Percentiles rank a stretch among this genome's conserved stretches.
Evolutionary conservation across 2,888 invertebrate species (phyloP).

Genomic region (Tanypteryx hageni): DNA sequence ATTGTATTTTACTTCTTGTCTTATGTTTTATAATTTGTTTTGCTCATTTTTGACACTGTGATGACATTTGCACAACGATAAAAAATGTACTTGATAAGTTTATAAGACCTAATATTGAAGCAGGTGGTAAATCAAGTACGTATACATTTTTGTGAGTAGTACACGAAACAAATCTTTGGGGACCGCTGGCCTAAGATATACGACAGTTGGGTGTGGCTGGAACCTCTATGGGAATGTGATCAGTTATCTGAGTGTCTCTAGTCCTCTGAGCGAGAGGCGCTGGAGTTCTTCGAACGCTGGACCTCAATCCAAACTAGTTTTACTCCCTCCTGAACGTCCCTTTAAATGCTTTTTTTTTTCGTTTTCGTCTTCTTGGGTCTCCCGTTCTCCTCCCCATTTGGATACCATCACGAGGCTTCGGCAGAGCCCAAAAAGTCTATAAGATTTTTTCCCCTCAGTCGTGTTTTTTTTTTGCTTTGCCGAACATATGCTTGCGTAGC

Average conservation of each 20-base stretch:
- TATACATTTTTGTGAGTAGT: too few species aligned
- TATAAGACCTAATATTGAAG: too few species aligned
- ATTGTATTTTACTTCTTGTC: too few species aligned
- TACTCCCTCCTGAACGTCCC: neutral
- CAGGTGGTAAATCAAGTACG: too few species aligned
- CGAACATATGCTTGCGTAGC: constrained; percentile 16
- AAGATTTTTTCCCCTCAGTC: neutral
- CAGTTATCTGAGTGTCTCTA: neutral
- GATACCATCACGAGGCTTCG: neutral
- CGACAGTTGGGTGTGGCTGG: constrained; percentile 1
- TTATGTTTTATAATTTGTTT: too few species aligned
- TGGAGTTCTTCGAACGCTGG: neutral
- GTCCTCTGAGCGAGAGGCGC: neutral
- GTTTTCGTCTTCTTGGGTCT: neutral
- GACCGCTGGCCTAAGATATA: neutral
- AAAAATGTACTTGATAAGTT: too few species aligned
- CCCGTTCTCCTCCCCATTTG: neutral
- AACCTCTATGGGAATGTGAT: neutral
- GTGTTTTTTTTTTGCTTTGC: neutral
- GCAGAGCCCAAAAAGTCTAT: neutral
- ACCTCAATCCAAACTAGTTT: constrained; percentile 8
- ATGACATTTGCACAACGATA: too few species aligned
- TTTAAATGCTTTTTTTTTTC: constrained; percentile 14
- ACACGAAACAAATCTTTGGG: too few species aligned
- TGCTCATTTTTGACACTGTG: too few species aligned